Conservation (phyloP, 2,797 vertebrate species). For the Xyrichtys novacula region DNA sequence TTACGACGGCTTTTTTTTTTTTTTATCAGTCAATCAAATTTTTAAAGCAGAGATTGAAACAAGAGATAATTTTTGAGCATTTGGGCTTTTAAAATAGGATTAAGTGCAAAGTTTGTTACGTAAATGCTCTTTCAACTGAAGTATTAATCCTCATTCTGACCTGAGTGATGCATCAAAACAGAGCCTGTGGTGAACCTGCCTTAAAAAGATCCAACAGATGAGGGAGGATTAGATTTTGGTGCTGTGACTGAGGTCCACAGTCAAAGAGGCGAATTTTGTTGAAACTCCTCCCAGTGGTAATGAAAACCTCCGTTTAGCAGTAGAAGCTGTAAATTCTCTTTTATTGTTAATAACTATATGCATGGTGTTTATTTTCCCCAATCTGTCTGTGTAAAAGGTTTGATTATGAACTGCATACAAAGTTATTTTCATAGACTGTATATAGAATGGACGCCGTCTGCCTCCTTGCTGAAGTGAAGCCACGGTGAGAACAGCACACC, state of each 20-base stretch:
- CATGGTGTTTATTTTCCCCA: not conserved
- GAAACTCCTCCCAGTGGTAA: too few species aligned
- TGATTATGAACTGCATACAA: too few species aligned
- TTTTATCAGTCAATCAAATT: constrained; percentile 24
- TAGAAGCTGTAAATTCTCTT: not conserved
- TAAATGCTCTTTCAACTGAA: not conserved
- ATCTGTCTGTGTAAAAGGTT: too few species aligned
- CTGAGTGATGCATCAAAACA: constrained; percentile 8
- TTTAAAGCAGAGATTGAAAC: constrained; percentile 17
- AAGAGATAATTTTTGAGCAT: constrained; percentile 26
- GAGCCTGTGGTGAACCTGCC: not conserved
- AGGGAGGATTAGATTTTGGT: constrained; percentile 14
- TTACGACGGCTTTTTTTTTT: constrained; percentile 43
- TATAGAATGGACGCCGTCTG: too few species aligned
- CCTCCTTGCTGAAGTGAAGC: too few species aligned
- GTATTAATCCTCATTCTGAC: constrained; percentile 3
- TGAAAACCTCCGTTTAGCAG: constrained; percentile 26
- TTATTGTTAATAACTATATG: not conserved
- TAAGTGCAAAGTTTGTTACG: constrained; percentile 18
- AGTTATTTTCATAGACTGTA: too few species aligned
- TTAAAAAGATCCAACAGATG: constrained; percentile 12
- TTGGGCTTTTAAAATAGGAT: constrained; percentile 15
- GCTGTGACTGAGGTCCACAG: too few species aligned
- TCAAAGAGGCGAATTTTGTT: too few species aligned
- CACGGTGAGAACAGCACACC: too few species aligned